phyloP scores from a whole-genome alignment of 1,140 invertebrate genomes.

The Lethrus apterus region DNA sequence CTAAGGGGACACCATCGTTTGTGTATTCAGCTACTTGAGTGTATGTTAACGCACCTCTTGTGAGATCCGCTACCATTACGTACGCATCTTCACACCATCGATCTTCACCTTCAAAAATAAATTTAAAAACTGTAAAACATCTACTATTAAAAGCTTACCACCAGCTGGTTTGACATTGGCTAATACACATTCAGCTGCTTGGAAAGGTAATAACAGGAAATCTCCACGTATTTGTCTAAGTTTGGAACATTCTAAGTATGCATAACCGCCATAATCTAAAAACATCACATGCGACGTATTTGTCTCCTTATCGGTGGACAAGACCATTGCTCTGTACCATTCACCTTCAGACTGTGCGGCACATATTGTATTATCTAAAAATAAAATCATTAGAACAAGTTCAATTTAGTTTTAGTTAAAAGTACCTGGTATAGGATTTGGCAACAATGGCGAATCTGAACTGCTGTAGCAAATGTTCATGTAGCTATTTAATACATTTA shows the following conservation, averaged over 20 bases:
- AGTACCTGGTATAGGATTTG: conserved; percentile 55
- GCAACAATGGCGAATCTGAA: conserved; percentile 56
- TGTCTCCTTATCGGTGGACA: conserved; percentile 58
- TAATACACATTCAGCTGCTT: conserved; percentile 89
- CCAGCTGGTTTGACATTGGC: conserved; percentile 78
- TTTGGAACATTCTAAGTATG: conserved; percentile 60
- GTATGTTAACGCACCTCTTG: conserved; percentile 71
- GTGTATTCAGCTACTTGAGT: conserved; percentile 79
- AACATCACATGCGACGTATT: conserved; percentile 75
- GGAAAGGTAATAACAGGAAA: conserved; percentile 89
- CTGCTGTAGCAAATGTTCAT: conserved; percentile 62
- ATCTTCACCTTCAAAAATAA: conserved; percentile 34
- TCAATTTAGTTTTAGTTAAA: conserved; percentile 15
- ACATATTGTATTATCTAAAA: conserved; percentile 76
- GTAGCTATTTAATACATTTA: conserved; percentile 67
- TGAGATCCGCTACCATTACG: conserved; percentile 66
- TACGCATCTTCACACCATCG: conserved; percentile 70
- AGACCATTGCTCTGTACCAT: conserved; percentile 86
- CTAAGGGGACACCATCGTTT: conserved; percentile 64
- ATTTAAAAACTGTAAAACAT: not conserved
- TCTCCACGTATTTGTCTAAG: conserved; percentile 86
- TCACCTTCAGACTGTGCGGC: conserved; percentile 71
- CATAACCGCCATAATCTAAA: conserved; percentile 91
- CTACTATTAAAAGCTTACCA: conserved; percentile 48
- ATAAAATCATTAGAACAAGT: conserved; percentile 13